phyloP scores from a whole-genome alignment of 1,140 invertebrate genomes.

The Lanistes nyassanus region DNA sequence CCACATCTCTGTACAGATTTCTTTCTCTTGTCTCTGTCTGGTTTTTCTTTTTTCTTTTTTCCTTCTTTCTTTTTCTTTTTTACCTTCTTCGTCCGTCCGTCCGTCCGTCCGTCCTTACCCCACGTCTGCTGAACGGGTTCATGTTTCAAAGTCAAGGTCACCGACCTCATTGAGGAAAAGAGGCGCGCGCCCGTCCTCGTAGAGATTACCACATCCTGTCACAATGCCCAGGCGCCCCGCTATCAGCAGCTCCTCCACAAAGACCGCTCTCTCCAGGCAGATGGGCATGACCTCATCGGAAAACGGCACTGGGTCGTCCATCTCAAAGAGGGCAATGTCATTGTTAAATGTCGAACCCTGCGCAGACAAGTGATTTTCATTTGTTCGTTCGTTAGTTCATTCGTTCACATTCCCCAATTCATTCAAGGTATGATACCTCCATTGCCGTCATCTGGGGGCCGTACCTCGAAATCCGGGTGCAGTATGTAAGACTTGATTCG shows the following conservation, averaged over 20 bases:
- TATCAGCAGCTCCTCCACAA: constrained; percentile 43
- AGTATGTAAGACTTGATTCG: constrained; percentile 26
- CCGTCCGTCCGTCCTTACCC: no score
- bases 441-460: not conserved
- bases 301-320: constrained; percentile 43
- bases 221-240: constrained; percentile 42
- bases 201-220: constrained; percentile 50
- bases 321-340: constrained; percentile 54
- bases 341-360: constrained; percentile 44
- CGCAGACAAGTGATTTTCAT: constrained; percentile 27
- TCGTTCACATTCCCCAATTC: no score
- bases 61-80: no score
- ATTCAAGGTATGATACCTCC: no score
- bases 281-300: constrained; percentile 44
- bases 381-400: no score
- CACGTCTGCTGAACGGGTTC: no score
- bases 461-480: constrained; percentile 23
- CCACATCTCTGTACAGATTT: no score
- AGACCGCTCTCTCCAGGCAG: constrained; percentile 40
- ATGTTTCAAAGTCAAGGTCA: not conserved
- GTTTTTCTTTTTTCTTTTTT: no score
- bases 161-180: constrained; percentile 44
- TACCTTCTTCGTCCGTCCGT: no score
- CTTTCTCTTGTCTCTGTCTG: no score
- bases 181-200: constrained; percentile 34